phyloP scores from a whole-genome alignment of 1,140 invertebrate genomes.

The Amyelois transitella region DNA sequence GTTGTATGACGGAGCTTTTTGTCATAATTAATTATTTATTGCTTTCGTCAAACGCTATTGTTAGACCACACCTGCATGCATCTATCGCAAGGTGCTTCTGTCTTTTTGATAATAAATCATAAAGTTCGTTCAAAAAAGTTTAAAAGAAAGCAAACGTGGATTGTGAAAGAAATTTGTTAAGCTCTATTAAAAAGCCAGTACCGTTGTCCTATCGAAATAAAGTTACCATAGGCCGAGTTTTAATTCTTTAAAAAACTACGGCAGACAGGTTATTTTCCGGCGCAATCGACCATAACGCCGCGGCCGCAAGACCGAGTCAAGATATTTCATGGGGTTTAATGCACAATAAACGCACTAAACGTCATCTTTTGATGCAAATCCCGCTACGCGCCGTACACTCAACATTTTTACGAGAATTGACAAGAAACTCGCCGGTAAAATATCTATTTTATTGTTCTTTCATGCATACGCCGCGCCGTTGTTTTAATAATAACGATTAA shows the following conservation, averaged over 20 bases:
- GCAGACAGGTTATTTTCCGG: constrained; percentile 21
- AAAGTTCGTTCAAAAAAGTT: constrained; percentile 3
- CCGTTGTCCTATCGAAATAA: constrained; percentile 3
- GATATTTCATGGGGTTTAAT: constrained; percentile 31
- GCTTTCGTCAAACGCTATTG: constrained; percentile 55
- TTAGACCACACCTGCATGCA: constrained; percentile 43
- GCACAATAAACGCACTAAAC: constrained; percentile 34
- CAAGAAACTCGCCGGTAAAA: constrained; percentile 48
- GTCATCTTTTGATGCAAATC: constrained; percentile 45
- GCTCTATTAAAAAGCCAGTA: not conserved
- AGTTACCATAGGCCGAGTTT: constrained; percentile 11
- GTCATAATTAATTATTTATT: constrained; percentile 73
- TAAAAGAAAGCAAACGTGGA: not conserved
- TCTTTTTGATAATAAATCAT: constrained; percentile 54
- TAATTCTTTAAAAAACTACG: constrained; percentile 19
- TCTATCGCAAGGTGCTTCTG: constrained; percentile 61
- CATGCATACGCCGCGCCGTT: constrained; percentile 43
- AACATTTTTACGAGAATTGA: constrained; percentile 49
- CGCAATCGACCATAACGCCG: constrained; percentile 33
- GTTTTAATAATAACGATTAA: constrained; percentile 68
- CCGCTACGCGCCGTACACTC: constrained; percentile 37
- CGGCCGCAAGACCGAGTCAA: constrained; percentile 25
- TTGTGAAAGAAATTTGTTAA: not conserved
- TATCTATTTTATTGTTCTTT: constrained; percentile 54
- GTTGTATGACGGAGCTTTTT: constrained; percentile 49